Evolutionary conservation across 2,888 invertebrate species (phyloP).

Genomic region (Actias luna): DNA sequence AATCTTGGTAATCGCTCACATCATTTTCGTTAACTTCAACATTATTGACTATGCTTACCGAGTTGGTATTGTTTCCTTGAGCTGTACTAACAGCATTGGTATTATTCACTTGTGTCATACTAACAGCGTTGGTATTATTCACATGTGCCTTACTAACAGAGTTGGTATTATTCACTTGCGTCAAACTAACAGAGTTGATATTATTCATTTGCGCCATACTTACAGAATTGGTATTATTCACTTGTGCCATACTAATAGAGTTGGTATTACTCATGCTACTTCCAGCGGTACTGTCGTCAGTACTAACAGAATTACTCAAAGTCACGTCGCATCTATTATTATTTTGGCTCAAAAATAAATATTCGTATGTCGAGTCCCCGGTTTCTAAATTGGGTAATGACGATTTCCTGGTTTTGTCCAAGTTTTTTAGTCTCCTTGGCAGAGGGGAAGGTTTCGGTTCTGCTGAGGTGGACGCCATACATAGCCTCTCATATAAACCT

Average conservation of each 20-base stretch:
- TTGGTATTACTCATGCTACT: background rate
- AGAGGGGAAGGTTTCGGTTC: slow-evolving; percentile 44
- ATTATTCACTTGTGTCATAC: background rate
- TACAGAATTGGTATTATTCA: background rate
- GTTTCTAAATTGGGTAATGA: slow-evolving; percentile 66
- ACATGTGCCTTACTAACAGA: background rate
- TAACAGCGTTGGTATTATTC: slow-evolving; percentile 6
- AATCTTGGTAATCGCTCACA: slow-evolving; percentile 30
- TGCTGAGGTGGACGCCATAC: slow-evolving; percentile 66
- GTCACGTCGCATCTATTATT: slow-evolving; percentile 25
- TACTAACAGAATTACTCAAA: slow-evolving; percentile 7
- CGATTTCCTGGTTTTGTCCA: slow-evolving; percentile 60
- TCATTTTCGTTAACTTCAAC: slow-evolving; percentile 5
- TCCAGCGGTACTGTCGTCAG: background rate
- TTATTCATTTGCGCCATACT: background rate
- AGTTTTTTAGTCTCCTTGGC: slow-evolving; percentile 45
- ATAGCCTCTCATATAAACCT: slow-evolving; percentile 62
- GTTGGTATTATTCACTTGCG: slow-evolving; percentile 3
- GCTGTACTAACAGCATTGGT: background rate
- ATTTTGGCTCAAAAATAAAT: slow-evolving; percentile 56
- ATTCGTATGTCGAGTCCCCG: slow-evolving; percentile 63
- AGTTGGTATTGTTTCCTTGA: background rate
- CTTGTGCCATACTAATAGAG: background rate
- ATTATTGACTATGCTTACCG: background rate
- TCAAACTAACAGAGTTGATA: background rate